Percentiles rank a stretch among this genome's conserved stretches.
These are phyloP conservation scores for Discoglossus pictus DNA, from an alignment of 2,797 vertebrate species.

Conservation along the genomic window DNA sequence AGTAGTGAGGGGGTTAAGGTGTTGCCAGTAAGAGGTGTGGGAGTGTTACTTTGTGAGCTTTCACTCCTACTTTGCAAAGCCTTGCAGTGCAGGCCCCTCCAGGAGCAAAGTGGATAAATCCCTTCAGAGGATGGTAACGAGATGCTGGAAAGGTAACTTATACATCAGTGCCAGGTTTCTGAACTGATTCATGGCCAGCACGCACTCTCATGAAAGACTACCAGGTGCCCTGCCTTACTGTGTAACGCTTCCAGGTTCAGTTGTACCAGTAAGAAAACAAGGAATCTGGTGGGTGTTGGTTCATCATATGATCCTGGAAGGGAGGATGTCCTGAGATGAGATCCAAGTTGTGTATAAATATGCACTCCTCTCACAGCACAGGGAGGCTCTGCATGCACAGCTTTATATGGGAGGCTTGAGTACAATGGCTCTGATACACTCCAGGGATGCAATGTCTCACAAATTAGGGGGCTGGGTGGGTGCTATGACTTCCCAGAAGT, in stretches of 20 bases:
- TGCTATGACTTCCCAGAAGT: too few relatives aligned
- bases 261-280: constrained; percentile 12
- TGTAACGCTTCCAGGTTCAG: constrained; percentile 14
- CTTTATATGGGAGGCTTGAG: not conserved
- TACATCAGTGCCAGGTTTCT: constrained; percentile 44
- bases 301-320: constrained; percentile 32
- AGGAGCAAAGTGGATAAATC: constrained; percentile 39
- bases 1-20: constrained; percentile 30
- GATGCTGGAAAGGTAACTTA: constrained; percentile 49
- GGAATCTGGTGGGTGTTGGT: constrained; percentile 41
- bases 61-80: constrained; percentile 40
- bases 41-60: constrained; percentile 37
- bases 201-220: constrained; percentile 32
- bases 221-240: constrained; percentile 24
- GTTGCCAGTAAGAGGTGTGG: constrained; percentile 32
- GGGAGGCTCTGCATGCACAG: not conserved
- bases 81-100: constrained; percentile 29
- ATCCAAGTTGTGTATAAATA: constrained; percentile 10
- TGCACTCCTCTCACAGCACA: too few relatives aligned
- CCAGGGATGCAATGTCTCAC: too few relatives aligned
- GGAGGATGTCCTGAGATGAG: constrained; percentile 14
- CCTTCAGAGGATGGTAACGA: constrained; percentile 43
- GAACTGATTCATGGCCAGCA: constrained; percentile 40
- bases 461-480: too few relatives aligned
- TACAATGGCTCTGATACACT: not conserved